Evolutionary conservation across 1,140 invertebrate species (phyloP).

Genomic region (Amyelois transitella): DNA sequence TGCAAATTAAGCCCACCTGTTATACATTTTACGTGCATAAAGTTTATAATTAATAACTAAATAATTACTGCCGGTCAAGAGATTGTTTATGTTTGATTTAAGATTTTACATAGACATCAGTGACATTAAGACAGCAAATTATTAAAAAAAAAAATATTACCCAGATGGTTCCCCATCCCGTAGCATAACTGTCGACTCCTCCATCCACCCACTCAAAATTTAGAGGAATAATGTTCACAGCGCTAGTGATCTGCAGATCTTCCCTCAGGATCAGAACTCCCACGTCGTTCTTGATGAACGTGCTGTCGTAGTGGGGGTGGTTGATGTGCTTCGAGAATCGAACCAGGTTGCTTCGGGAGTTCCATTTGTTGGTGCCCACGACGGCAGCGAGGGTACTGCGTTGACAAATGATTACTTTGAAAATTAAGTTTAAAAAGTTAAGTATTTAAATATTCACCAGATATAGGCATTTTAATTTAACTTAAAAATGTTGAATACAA

Average conservation of each 20-base stretch:
- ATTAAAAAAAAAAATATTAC: conserved; percentile 26
- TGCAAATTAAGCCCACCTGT: no score
- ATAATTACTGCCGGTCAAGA: no score
- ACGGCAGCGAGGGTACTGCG: conserved; percentile 15
- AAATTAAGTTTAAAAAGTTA: no score
- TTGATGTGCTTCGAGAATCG: conserved; percentile 17
- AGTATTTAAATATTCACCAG: no score
- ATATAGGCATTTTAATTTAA: no score
- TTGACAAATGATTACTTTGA: no score
- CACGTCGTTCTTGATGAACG: conserved; percentile 28
- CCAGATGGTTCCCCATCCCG: conserved; percentile 30
- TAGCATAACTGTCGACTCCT: conserved; percentile 11
- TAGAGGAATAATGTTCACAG: conserved; percentile 13
- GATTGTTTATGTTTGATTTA: no score
- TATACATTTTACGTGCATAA: no score
- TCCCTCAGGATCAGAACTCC: conserved; percentile 16
- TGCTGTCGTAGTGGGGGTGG: conserved; percentile 19
- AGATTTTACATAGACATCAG: no score
- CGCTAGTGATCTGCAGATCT: conserved; percentile 10
- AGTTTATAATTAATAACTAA: no score
- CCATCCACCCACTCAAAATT: conserved; percentile 17
- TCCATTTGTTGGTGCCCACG: conserved; percentile 35
- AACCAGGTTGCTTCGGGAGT: conserved; percentile 10
- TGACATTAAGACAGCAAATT: no score
- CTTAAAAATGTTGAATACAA: no score